phyloP scores from a whole-genome alignment of 1,140 invertebrate genomes.

The Phymorhynchus buccinoides region DNA sequence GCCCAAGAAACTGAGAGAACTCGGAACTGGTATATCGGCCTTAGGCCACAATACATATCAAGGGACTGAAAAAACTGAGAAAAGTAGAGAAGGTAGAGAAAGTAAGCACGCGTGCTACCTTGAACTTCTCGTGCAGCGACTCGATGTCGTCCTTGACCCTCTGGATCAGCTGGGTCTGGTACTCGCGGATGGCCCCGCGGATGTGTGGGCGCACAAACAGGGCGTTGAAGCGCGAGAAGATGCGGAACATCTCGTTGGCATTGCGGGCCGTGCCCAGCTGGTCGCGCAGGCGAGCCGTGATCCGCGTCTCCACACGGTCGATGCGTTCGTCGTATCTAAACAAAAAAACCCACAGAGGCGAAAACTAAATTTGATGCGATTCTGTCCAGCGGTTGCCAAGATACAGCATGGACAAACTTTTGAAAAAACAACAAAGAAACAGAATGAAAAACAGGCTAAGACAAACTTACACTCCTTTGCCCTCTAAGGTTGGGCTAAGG shows the following conservation, averaged over 20 bases:
- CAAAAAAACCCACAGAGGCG: background rate
- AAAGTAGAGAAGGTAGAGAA: no score
- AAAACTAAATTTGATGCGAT: no score
- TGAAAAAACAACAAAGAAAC: background rate
- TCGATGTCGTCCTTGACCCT: conserved; percentile 99
- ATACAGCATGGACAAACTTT: background rate
- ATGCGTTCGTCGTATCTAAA: conserved; percentile 94
- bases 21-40: no score
- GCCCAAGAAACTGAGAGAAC: no score
- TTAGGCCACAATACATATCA: no score
- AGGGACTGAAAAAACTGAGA: no score
- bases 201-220: conserved; percentile 99
- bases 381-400: no score
- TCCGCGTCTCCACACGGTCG: conserved; percentile 96
- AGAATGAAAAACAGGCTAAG: no score
- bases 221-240: conserved; percentile 98
- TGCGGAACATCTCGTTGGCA: conserved; percentile 99
- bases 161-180: conserved; percentile 99
- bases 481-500: no score
- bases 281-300: conserved; percentile 95
- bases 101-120: no score
- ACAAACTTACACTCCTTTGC: no score
- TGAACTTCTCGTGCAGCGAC: conserved; percentile 97
- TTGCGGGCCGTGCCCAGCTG: conserved; percentile 98
- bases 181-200: conserved; percentile 97